Conservation (phyloP, 2,888 invertebrate species). For the Melieria crassipennis region DNA sequence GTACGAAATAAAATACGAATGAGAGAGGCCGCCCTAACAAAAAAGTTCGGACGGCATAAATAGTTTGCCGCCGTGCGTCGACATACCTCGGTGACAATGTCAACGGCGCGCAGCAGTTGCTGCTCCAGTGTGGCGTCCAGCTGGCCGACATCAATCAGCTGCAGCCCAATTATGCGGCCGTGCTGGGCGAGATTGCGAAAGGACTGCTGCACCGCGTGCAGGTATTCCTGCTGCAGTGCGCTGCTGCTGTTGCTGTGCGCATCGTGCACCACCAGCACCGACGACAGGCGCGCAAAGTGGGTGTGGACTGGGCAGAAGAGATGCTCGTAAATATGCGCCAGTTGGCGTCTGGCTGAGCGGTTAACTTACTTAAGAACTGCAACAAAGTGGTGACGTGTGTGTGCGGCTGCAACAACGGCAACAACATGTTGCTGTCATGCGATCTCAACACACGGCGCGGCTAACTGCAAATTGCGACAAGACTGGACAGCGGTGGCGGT, state of each 20-base stretch:
- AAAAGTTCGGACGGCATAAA: background rate
- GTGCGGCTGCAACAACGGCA: constrained; percentile 37
- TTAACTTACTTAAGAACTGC: constrained; percentile 48
- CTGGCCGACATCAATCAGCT: constrained; percentile 58
- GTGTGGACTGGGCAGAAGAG: constrained; percentile 48
- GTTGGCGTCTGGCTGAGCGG: background rate
- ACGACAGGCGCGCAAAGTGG: constrained; percentile 55
- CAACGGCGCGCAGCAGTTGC: constrained; percentile 53
- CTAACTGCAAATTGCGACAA: background rate
- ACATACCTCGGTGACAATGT: constrained; percentile 55
- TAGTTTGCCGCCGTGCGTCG: background rate
- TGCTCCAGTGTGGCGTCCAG: constrained; percentile 45
- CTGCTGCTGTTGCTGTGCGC: constrained; percentile 20
- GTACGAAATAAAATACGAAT: background rate
- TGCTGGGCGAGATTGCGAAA: constrained; percentile 44
- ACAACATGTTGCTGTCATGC: constrained; percentile 15
- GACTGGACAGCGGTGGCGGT: background rate
- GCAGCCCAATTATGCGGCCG: constrained; percentile 47
- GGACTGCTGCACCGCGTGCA: constrained; percentile 51
- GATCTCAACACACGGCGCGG: background rate
- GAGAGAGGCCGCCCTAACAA: background rate
- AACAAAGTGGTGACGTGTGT: constrained; percentile 47
- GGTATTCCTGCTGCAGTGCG: constrained; percentile 49
- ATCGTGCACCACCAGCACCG: constrained; percentile 58
- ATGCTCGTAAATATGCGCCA: background rate